Conservation (phyloP, 2,888 invertebrate species). For the Scaeva pyrastri region DNA sequence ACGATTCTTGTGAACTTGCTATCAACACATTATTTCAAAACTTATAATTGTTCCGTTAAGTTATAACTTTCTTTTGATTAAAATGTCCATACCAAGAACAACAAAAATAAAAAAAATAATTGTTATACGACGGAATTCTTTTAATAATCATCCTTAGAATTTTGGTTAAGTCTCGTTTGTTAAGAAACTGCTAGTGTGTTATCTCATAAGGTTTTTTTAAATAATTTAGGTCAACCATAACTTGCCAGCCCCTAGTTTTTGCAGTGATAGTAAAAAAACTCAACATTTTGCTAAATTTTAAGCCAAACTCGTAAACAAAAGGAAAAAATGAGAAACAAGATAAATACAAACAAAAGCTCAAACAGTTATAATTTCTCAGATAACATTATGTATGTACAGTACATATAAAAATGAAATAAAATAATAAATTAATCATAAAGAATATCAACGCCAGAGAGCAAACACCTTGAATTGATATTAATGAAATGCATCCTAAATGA, state of each 20-base stretch:
- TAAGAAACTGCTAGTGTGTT: background rate
- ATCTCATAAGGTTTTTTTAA: background rate
- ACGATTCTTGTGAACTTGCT: background rate
- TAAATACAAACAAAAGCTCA: background rate
- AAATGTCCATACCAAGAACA: background rate
- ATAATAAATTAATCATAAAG: slow-evolving; percentile 5
- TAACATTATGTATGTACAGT: background rate
- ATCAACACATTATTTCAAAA: background rate
- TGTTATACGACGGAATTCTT: too few species aligned
- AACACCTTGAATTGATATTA: slow-evolving; percentile 55
- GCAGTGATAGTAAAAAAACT: background rate
- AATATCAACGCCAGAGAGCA: slow-evolving; percentile 49
- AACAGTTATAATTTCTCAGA: slow-evolving; percentile 8
- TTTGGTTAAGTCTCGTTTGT: background rate
- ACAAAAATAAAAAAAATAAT: background rate
- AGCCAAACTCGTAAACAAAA: background rate
- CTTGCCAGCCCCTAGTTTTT: background rate
- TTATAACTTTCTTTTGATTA: background rate
- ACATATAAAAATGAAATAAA: slow-evolving; percentile 18
- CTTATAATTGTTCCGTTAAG: background rate
- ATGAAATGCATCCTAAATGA: slow-evolving; percentile 18
- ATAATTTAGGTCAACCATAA: slow-evolving; percentile 4
- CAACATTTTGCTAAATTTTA: background rate
- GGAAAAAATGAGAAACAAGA: background rate
- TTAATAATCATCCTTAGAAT: background rate